A percentile compares a stretch with the other conserved stretches of the same genome.
Evolutionary conservation across 1,140 invertebrate genomes (phyloP).

Genomic region (Drosophila melanica): DNA sequence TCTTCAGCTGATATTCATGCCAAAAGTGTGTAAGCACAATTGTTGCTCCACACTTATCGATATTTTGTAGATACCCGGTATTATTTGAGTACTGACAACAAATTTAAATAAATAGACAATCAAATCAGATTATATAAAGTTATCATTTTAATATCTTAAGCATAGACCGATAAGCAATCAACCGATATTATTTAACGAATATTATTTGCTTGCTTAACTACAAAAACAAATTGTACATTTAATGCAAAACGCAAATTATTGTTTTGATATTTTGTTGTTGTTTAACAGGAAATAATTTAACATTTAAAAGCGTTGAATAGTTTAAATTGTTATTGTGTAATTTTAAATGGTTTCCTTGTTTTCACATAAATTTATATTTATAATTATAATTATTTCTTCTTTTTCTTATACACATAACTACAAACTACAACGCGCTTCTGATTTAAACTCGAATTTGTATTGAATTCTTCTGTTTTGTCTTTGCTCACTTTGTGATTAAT

Average conservation of each 20-base stretch:
- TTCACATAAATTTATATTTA: slow-evolving; percentile 53
- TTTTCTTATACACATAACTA: slow-evolving; percentile 50
- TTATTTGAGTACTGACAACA: slow-evolving; percentile 8
- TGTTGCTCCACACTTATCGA: not conserved
- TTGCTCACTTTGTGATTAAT: slow-evolving; percentile 78
- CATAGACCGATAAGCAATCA: slow-evolving; percentile 37
- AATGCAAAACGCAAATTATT: slow-evolving; percentile 68
- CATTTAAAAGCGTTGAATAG: slow-evolving; percentile 76
- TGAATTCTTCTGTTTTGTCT: slow-evolving; percentile 45
- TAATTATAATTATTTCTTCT: slow-evolving; percentile 53
- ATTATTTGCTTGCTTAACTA: slow-evolving; percentile 37
- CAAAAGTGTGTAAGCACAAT: not conserved
- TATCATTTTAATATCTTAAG: slow-evolving; percentile 33
- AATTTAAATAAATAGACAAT: not conserved
- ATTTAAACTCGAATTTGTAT: slow-evolving; percentile 47
- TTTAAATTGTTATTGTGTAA: slow-evolving; percentile 48
- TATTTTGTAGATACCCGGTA: not conserved
- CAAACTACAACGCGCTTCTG: slow-evolving; percentile 44
- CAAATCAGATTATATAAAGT: slow-evolving; percentile 36
- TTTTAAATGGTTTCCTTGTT: slow-evolving; percentile 56
- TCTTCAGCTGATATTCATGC: not conserved
- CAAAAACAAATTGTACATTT: slow-evolving; percentile 56
- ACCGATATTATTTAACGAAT: slow-evolving; percentile 36
- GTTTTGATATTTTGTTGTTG: slow-evolving; percentile 37
- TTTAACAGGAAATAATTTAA: slow-evolving; percentile 71